These are phyloP conservation scores for Cynaeus angustus DNA, from an alignment of 2,888 invertebrate genomes.

Conservation along the genomic window DNA sequence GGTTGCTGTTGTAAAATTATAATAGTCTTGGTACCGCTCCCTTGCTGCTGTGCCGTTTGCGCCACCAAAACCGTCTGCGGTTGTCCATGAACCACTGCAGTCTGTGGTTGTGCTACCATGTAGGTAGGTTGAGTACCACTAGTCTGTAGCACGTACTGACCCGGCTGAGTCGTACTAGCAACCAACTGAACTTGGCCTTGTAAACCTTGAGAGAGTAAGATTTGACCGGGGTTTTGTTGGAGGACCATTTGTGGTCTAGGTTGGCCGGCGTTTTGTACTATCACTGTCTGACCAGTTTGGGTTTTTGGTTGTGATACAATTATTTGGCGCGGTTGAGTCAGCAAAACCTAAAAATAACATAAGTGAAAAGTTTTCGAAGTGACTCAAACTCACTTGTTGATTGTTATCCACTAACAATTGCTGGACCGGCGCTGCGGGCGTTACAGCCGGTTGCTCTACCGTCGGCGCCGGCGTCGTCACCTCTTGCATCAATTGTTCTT, in stretches of 20 bases:
- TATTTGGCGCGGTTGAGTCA: slow-evolving; percentile 73
- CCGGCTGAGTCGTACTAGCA: slow-evolving; percentile 67
- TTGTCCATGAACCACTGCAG: slow-evolving; percentile 76
- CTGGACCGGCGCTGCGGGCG: slow-evolving; percentile 55
- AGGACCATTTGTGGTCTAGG: slow-evolving; percentile 66
- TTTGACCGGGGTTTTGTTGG: slow-evolving; percentile 66
- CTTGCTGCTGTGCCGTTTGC: slow-evolving; percentile 80
- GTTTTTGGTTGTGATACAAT: slow-evolving; percentile 72
- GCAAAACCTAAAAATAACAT: slow-evolving; percentile 60
- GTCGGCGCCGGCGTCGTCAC: slow-evolving; percentile 53
- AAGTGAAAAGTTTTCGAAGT: not conserved
- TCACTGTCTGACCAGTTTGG: slow-evolving; percentile 67
- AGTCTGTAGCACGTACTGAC: slow-evolving; percentile 73
- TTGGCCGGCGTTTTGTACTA: slow-evolving; percentile 68
- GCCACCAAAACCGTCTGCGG: slow-evolving; percentile 79
- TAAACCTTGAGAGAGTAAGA: slow-evolving; percentile 67
- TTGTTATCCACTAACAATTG: slow-evolving; percentile 69
- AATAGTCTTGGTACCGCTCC: slow-evolving; percentile 80
- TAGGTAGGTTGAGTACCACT: slow-evolving; percentile 77
- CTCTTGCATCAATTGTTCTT: slow-evolving; percentile 70
- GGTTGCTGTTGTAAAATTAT: slow-evolving; percentile 80
- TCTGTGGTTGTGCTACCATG: slow-evolving; percentile 79
- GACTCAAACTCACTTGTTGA: slow-evolving; percentile 58
- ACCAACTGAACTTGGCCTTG: slow-evolving; percentile 72
- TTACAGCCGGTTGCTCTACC: slow-evolving; percentile 46